Base-by-base conservation (phyloP, 2,888 invertebrate genomes). In the Calliopum simillimum region DNA sequence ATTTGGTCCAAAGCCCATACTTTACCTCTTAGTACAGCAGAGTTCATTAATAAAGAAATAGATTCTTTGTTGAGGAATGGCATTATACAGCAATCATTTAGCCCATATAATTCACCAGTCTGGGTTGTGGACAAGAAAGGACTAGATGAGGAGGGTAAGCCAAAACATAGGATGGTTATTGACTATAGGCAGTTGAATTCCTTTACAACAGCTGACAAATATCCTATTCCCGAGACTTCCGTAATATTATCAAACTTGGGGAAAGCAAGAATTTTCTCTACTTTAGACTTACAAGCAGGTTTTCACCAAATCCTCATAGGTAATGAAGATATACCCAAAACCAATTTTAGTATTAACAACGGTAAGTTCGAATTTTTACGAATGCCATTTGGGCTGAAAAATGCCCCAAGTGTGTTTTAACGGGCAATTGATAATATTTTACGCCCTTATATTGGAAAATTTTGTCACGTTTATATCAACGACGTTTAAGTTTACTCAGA, bases 201-300 rank as follows among this genome's bases (percentile, higher is more conserved):
- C 3, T 47, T 47, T n/a, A 47, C 47, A n/a, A 47, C 47, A n/a
- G 3, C 47, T n/a, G 47, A 47, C 47, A 13, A n/a, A n/a, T 47
- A 47, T 47, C 6, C 47, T 13, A 47, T 47, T n/a, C 47, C 47
- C n/a, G 47, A 47, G n/a, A n/a, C n/a, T 3, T 2, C 6, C 13
- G 47, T 47, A n/a, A 47, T 47, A 47, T 6, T 47, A n/a, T 47
- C 47, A 6, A 47, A 47, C n/a, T 47, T 47, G 47, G 47, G 47
- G 2, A 47, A 47, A 47, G 69, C 76, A 1, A 71, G 68, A 44
- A 72, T 71, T 68, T 77, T 79, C 65, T 74, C 74, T 0, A 76
- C 73, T 4, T 65, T 77, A 21, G 73, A 75, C n/a, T 58, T 75
- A 13, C 72, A 73, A 41, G 74, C 74, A 49, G 78, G 74, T 1